Evolutionary conservation across 2,888 invertebrate species (phyloP).

Genomic region (Phengaris arion): DNA sequence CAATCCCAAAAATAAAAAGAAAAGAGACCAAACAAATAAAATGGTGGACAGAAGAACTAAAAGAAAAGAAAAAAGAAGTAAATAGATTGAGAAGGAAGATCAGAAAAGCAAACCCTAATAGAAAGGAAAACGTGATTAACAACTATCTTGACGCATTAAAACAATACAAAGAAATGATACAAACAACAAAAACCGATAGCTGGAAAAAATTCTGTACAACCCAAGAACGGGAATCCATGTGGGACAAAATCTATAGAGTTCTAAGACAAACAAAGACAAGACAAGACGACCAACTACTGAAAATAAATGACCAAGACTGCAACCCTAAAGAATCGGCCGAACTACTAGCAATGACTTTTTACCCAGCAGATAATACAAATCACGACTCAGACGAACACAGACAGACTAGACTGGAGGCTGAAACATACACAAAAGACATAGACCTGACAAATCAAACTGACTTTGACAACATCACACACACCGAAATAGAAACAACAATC

Average conservation of each 20-base stretch:
- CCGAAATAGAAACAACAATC: neutral
- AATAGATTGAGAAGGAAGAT: conserved; percentile 28
- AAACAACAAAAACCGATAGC: conserved; percentile 16
- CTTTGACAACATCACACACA: neutral
- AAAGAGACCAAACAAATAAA: neutral
- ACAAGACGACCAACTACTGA: conserved; percentile 28
- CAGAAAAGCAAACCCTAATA: neutral
- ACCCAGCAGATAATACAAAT: conserved; percentile 23
- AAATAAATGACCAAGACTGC: neutral
- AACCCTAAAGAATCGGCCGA: conserved; percentile 30
- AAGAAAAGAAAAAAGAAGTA: conserved; percentile 18
- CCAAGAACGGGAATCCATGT: conserved; percentile 32
- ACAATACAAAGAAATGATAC: conserved; percentile 28
- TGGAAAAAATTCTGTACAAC: conserved; percentile 35
- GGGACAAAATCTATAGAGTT: conserved; percentile 35
- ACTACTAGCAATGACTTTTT: conserved; percentile 35
- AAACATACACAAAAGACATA: neutral
- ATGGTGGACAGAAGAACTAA: conserved; percentile 32
- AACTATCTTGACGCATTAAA: conserved; percentile 22
- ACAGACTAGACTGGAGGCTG: neutral
- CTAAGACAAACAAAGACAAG: conserved; percentile 25
- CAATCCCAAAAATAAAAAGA: neutral
- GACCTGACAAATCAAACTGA: neutral
- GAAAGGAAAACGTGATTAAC: conserved; percentile 7
- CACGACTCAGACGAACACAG: conserved; percentile 29